phyloP scores from a whole-genome alignment of 2,888 invertebrate genomes.

The Xiphydria camelus region DNA sequence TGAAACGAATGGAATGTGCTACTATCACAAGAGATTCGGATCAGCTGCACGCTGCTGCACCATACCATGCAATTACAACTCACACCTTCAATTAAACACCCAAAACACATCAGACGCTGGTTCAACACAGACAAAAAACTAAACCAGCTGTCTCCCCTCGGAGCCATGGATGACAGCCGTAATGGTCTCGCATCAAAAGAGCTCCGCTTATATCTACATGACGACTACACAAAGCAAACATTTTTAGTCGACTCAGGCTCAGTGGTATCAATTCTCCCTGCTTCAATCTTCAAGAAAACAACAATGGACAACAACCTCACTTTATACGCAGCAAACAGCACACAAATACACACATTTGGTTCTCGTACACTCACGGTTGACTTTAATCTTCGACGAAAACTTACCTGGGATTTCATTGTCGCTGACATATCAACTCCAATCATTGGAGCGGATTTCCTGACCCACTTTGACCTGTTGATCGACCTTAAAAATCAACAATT shows the following conservation, averaged over 20 bases:
- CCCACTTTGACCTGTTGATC: slow-evolving; percentile 12
- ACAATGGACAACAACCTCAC: background rate
- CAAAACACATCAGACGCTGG: too few relatives aligned
- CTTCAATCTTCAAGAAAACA: background rate
- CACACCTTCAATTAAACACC: too few relatives aligned
- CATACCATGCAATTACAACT: background rate
- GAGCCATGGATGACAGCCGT: slow-evolving; percentile 8
- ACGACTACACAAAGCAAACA: slow-evolving; percentile 6
- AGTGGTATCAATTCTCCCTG: slow-evolving; percentile 18
- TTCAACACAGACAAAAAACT: slow-evolving; percentile 19
- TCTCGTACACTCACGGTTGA: slow-evolving; percentile 4
- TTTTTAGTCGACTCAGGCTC: slow-evolving; percentile 23
- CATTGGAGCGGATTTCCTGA: slow-evolving; percentile 18
- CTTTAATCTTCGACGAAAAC: slow-evolving; percentile 20
- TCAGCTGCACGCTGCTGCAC: background rate
- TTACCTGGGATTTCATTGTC: slow-evolving; percentile 18
- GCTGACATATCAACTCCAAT: slow-evolving; percentile 16
- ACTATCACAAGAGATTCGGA: background rate
- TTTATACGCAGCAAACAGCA: slow-evolving; percentile 19
- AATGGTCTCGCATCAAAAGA: background rate
- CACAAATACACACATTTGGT: slow-evolving; percentile 16
- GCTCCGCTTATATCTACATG: slow-evolving; percentile 12
- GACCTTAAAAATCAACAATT: slow-evolving; percentile 14
- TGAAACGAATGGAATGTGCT: background rate
- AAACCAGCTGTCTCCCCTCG: slow-evolving; percentile 5